phyloP scores from a whole-genome alignment of 2,797 vertebrate species.

The Neoniphon sammara region DNA sequence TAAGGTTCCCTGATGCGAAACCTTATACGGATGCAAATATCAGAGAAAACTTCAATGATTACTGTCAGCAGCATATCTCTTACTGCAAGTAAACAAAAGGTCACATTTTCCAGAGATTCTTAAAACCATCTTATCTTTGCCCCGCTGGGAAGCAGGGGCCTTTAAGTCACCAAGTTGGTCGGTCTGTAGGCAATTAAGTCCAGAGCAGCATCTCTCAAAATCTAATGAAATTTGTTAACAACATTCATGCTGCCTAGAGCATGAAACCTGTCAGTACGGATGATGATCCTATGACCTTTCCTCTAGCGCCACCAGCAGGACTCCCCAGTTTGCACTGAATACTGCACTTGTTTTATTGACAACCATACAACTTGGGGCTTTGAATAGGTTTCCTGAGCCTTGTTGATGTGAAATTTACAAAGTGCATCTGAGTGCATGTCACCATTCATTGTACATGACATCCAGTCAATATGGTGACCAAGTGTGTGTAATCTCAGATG shows the following conservation, averaged over 20 bases:
- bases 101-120: background rate
- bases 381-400: background rate
- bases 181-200: no score
- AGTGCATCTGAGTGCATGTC: constrained; percentile 3
- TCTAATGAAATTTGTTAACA: no score
- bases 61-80: background rate
- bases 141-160: no score
- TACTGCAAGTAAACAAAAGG: constrained; percentile 1
- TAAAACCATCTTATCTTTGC: background rate
- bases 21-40: background rate
- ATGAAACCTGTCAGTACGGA: no score
- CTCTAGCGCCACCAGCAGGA: no score
- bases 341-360: no score
- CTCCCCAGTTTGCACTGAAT: no score
- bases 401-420: background rate
- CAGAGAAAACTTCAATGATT: background rate
- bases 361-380: background rate
- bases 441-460: constrained; percentile 28
- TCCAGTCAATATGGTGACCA: constrained; percentile 15
- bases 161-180: no score
- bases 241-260: no score
- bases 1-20: background rate
- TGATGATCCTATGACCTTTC: no score
- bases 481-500: constrained; percentile 29
- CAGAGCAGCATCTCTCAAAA: no score